Percentiles rank a stretch among this genome's conserved stretches.
Evolutionary conservation across 2,888 invertebrate genomes (phyloP).

Genomic region (Cecidostiba fungosa): DNA sequence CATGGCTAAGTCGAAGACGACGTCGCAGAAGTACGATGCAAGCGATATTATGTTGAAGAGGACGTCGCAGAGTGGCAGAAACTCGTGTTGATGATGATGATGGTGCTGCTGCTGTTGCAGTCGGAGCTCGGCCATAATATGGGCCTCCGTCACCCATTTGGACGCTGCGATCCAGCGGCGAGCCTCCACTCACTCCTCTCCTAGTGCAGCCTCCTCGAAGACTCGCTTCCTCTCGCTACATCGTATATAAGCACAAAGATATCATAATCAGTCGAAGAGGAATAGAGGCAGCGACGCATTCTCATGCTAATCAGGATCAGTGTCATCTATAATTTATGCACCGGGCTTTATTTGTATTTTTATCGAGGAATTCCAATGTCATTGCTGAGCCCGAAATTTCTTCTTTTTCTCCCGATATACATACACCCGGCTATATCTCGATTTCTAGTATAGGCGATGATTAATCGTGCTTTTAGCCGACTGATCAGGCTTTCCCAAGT

Average conservation of each 20-base stretch:
- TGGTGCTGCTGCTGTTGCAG: constrained; percentile 62
- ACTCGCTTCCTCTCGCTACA: constrained; percentile 19
- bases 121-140: constrained; percentile 78
- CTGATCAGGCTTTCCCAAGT: not conserved
- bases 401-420: not conserved
- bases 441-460: not conserved
- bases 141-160: constrained; percentile 79
- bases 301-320: constrained; percentile 26
- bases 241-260: constrained; percentile 2
- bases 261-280: not conserved
- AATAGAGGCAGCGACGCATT: not conserved
- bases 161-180: constrained; percentile 64
- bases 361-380: not conserved
- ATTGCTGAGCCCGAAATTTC: not conserved
- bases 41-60: constrained; percentile 95
- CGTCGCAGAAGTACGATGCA: constrained; percentile 94
- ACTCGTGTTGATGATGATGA: constrained; percentile 82
- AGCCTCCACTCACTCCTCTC: not conserved
- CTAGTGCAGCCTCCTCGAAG: constrained; percentile 4
- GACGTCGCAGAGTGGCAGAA: constrained; percentile 94
- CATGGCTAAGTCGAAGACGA: constrained; percentile 93
- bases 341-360: not conserved
- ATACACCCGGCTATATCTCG: not conserved
- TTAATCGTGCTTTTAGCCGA: constrained; percentile 14
- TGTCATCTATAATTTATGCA: not conserved